A percentile compares a stretch with the other conserved stretches of the same genome.
Conservation (phyloP, 2,113 vertebrate genomes). For the Phalacrocorax pelagicus region DNA sequence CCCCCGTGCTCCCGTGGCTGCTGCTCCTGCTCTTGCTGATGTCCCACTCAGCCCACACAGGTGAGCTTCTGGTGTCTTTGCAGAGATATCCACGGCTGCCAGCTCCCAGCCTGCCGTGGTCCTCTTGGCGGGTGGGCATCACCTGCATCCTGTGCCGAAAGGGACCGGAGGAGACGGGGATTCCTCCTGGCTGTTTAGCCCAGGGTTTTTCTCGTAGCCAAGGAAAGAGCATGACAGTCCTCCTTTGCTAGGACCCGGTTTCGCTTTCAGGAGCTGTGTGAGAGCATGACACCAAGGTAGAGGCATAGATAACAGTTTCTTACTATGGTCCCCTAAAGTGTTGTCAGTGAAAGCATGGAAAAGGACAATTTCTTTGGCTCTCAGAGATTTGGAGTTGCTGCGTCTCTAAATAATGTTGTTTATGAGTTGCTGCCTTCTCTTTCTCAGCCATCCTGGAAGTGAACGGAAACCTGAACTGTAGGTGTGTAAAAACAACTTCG, state of each 20-base stretch:
- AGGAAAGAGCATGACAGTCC: rapidly evolving
- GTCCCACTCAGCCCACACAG: background rate
- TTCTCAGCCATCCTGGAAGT: conserved; percentile 70
- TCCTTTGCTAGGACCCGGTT: background rate
- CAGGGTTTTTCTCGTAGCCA: background rate
- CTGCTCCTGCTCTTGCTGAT: background rate
- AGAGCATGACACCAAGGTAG: rapidly evolving
- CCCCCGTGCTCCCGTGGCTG: background rate
- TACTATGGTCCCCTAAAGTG: rapidly evolving
- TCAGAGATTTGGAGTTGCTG: rapidly evolving
- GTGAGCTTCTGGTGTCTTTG: background rate
- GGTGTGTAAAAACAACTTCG: background rate
- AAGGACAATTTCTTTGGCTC: background rate
- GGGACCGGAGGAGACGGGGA: rapidly evolving
- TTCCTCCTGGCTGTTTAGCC: background rate
- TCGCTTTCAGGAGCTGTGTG: background rate
- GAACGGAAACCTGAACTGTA: conserved; percentile 55
- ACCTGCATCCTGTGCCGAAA: rapidly evolving
- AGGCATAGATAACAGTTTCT: background rate
- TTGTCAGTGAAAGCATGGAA: rapidly evolving
- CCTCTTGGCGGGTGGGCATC: background rate
- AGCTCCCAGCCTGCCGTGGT: background rate
- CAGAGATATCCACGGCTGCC: background rate
- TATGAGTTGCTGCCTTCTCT: background rate
- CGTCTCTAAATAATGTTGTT: rapidly evolving